phyloP scores from a whole-genome alignment of 2,888 invertebrate species.

The Ectemnius continuus region DNA sequence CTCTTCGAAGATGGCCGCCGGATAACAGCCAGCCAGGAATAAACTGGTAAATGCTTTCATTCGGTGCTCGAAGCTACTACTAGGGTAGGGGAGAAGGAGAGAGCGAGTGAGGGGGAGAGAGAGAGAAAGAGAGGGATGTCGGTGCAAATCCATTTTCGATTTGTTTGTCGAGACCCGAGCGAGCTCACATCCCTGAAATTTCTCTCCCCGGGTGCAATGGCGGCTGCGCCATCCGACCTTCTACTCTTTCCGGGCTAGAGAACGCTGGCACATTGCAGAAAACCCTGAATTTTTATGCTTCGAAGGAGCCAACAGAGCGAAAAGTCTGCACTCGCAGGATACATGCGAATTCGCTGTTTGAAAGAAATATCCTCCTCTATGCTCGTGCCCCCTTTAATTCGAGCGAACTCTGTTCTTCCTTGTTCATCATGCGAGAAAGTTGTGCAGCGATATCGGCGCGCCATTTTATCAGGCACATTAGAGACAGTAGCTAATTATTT shows the following conservation, averaged over 20 bases:
- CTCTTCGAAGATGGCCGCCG: slow-evolving; percentile 67
- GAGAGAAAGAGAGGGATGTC: slow-evolving; percentile 14
- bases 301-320: neutral
- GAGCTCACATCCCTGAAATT: slow-evolving; percentile 22
- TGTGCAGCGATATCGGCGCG: neutral
- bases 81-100: too few relatives aligned
- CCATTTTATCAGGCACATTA: neutral
- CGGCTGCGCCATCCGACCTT: slow-evolving; percentile 26
- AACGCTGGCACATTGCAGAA: slow-evolving; percentile 10
- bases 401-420: too few relatives aligned
- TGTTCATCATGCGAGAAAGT: neutral
- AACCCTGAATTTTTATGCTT: neutral
- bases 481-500: slow-evolving; percentile 40
- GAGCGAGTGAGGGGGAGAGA: neutral
- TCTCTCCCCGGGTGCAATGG: slow-evolving; percentile 34
- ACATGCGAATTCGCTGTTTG: too few relatives aligned
- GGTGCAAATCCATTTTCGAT: slow-evolving; percentile 63
- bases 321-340: too few relatives aligned
- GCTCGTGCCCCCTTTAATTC: neutral
- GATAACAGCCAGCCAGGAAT: slow-evolving; percentile 62
- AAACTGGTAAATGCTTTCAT: slow-evolving; percentile 67
- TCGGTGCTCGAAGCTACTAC: slow-evolving; percentile 45
- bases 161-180: slow-evolving; percentile 46
- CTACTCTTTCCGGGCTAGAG: slow-evolving; percentile 20
- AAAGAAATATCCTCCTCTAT: neutral